phyloP scores from a whole-genome alignment of 1,140 invertebrate genomes.

The Artemia franciscana region DNA sequence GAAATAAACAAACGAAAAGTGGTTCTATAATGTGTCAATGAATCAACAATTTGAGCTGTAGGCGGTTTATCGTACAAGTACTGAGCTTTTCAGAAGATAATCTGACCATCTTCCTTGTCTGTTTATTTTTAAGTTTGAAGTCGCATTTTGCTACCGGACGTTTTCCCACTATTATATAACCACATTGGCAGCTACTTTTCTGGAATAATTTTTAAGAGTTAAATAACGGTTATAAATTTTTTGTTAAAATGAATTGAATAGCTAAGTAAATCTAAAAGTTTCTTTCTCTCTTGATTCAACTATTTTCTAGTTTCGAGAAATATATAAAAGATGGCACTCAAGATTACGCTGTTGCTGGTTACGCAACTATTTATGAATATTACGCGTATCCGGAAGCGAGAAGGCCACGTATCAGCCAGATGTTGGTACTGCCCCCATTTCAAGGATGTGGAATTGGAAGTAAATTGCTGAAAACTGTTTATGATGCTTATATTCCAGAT shows the following conservation, averaged over 20 bases:
- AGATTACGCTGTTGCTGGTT: constrained; percentile 57
- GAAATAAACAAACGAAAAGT: no score
- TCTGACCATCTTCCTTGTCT: no score
- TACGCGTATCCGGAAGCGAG: constrained; percentile 71
- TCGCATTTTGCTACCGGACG: no score
- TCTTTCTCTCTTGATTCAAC: constrained; percentile 4
- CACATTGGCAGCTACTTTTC: no score
- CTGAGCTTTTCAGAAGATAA: no score
- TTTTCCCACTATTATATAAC: no score
- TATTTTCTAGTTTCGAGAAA: constrained; percentile 47
- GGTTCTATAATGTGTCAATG: no score
- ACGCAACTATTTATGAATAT: constrained; percentile 77
- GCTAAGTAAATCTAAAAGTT: not conserved
- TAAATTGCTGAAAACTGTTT: constrained; percentile 47
- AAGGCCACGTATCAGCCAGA: constrained; percentile 71
- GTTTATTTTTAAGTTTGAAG: no score
- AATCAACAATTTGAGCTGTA: no score
- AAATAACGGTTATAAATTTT: not conserved
- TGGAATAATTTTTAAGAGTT: not conserved
- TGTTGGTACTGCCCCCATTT: constrained; percentile 69
- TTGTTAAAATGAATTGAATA: not conserved
- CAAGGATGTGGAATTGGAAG: constrained; percentile 61
- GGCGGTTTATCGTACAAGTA: no score
- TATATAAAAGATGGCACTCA: constrained; percentile 34
- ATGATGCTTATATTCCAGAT: constrained; percentile 40